A percentile compares a stretch with the other conserved stretches of the same genome.
These are phyloP conservation scores for Drosophila percnosoma DNA, from an alignment of 2,888 invertebrate species.

Conservation along the genomic window DNA sequence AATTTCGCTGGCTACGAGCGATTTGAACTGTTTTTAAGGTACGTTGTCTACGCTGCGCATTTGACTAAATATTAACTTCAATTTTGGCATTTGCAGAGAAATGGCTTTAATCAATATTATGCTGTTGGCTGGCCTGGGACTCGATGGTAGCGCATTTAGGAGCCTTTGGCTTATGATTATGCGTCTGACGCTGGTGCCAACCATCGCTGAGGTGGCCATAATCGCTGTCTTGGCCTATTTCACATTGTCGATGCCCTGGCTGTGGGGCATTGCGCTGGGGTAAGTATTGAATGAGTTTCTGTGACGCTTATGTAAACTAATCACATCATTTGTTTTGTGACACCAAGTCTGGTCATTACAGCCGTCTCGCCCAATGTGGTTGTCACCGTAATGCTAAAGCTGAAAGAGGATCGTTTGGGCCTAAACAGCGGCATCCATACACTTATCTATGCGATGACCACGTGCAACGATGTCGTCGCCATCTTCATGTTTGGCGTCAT, in stretches of 20 bases:
- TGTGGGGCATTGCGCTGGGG: conserved; percentile 87
- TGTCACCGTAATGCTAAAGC: conserved; percentile 88
- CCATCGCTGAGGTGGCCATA: conserved; percentile 86
- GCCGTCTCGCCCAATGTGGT: conserved; percentile 91
- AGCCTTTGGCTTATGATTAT: conserved; percentile 86
- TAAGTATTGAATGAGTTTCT: conserved; percentile 72
- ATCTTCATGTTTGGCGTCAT: conserved; percentile 90
- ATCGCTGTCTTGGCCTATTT: conserved; percentile 86
- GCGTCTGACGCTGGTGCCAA: conserved; percentile 87
- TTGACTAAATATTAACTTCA: not conserved
- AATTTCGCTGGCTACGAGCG: conserved; percentile 85
- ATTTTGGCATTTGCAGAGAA: conserved; percentile 84
- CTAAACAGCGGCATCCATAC: conserved; percentile 91
- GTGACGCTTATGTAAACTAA: conserved; percentile 5
- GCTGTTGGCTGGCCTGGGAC: conserved; percentile 88
- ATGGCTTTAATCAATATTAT: conserved; percentile 88
- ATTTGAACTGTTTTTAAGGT: conserved; percentile 86
- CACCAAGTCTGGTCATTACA: conserved; percentile 86
- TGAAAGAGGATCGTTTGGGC: conserved; percentile 87
- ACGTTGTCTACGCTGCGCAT: conserved; percentile 21
- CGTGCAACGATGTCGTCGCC: conserved; percentile 91
- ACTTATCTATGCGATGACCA: conserved; percentile 86
- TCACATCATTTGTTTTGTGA: conserved; percentile 18
- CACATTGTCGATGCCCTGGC: conserved; percentile 87
- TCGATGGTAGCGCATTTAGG: conserved; percentile 87